Evolutionary conservation across 2,113 vertebrate species (phyloP), one percentile per base, ranked within the genome.

Genomic region (Prunella fulvescens): DNA sequence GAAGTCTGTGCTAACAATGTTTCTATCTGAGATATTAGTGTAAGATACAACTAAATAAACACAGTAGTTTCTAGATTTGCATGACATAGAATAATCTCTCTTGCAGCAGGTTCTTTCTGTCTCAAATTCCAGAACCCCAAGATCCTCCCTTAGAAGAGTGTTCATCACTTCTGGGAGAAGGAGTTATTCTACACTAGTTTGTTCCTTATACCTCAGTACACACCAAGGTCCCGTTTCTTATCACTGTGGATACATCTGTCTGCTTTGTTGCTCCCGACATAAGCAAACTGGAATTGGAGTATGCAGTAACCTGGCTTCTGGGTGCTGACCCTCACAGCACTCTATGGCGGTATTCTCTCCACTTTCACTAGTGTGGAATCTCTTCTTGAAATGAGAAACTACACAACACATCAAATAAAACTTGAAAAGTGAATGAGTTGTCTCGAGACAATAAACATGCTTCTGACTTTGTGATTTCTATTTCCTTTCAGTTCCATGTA

Each of bases 1-100:
- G 96, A 97, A 92, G 73, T 69, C 54, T 40, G 56, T 54, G n/a
- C 65, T 88, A 85, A 96, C 92, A 91, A 72, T 67, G 44, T 76
- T 92, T 79, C 83, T 76, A 60, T 87, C 81, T 51, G 85, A 88
- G 72, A 93, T 39, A 91, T 10, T 53, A 74, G 60, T 7, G 1
- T 58, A 73, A 91, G 61, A 83, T 67, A 62, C 1, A 26, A 95
- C 65, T 86, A 81, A 81, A 82, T 20, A 69, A 91, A 88, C 54
- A 91, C 0, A 0, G 0, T 3, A 13, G 64, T 81, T 67, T 84
- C 76, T 62, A 86, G 60, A 78, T 71, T 86, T 10, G 40, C 22
- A 19, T 15, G 57, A 65, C 44, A 48, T 44, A 60, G 0, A 44
- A 33, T 56, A 26, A 44, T 67, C 53, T 77, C 50, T 85, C 58